Conservation (phyloP, 1,140 invertebrate genomes). For the Aphelenchoides besseyi region DNA sequence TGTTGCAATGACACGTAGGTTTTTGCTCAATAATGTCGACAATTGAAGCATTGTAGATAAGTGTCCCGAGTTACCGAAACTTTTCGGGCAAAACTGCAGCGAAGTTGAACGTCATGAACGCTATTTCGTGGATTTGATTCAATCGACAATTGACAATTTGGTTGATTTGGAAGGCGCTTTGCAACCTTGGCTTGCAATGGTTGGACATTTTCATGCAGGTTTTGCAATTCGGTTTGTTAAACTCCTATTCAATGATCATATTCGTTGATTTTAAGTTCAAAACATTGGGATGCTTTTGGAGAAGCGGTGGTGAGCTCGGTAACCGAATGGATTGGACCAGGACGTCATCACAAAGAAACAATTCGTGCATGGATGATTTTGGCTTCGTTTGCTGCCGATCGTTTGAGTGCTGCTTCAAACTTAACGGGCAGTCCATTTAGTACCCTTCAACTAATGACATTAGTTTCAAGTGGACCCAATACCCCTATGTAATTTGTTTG, state of each 20-base stretch:
- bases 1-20: slow-evolving; percentile 36
- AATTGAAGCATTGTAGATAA: slow-evolving; percentile 27
- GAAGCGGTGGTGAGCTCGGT: slow-evolving; percentile 39
- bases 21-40: background rate
- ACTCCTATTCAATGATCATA: slow-evolving; percentile 21
- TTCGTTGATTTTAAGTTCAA: slow-evolving; percentile 39
- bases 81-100: slow-evolving; percentile 30
- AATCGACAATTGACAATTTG: slow-evolving; percentile 44
- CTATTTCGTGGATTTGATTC: slow-evolving; percentile 50
- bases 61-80: slow-evolving; percentile 30
- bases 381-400: slow-evolving; percentile 30
- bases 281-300: slow-evolving; percentile 52
- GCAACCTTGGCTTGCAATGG: slow-evolving; percentile 38
- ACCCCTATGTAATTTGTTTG: slow-evolving; percentile 20
- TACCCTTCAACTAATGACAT: slow-evolving; percentile 31
- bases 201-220: slow-evolving; percentile 46
- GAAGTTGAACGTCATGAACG: slow-evolving; percentile 35
- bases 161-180: slow-evolving; percentile 47
- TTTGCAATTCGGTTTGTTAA: slow-evolving; percentile 39
- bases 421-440: slow-evolving; percentile 1
- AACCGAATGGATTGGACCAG: slow-evolving; percentile 51
- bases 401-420: slow-evolving; percentile 27
- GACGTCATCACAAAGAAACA: slow-evolving; percentile 43
- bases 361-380: slow-evolving; percentile 47
- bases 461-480: slow-evolving; percentile 28